Conservation (phyloP, 1,140 invertebrate genomes). For the Saxidomus purpurata region DNA sequence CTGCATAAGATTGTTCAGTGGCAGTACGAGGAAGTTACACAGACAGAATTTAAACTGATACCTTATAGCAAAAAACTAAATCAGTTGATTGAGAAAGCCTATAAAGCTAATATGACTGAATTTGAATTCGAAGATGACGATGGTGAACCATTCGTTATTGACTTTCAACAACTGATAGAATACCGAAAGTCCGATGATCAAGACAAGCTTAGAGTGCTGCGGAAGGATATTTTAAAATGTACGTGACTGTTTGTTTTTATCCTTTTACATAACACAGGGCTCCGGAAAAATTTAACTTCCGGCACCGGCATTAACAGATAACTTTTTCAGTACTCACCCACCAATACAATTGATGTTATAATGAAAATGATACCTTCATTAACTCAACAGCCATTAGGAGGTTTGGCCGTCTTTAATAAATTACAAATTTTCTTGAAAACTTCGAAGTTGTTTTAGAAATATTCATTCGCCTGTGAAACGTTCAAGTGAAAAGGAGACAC, state of each 20-base stretch:
- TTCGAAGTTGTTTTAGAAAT: too few species aligned
- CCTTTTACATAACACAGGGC: too few species aligned
- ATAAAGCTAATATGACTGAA: slow-evolving; percentile 6
- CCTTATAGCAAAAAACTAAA: slow-evolving; percentile 21
- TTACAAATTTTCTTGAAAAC: too few species aligned
- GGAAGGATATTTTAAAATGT: slow-evolving; percentile 59
- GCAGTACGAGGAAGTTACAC: slow-evolving; percentile 45
- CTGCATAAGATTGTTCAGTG: slow-evolving; percentile 35
- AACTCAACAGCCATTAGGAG: too few species aligned
- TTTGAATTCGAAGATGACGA: neutral
- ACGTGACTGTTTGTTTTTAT: neutral
- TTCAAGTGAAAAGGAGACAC: too few species aligned
- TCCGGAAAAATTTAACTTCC: too few species aligned
- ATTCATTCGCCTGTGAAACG: too few species aligned
- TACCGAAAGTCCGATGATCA: neutral
- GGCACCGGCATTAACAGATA: too few species aligned
- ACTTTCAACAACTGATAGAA: slow-evolving; percentile 45
- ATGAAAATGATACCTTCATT: too few species aligned
- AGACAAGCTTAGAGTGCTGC: neutral
- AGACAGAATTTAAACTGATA: neutral
- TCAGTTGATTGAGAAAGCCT: slow-evolving; percentile 38
- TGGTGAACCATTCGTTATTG: slow-evolving; percentile 22
- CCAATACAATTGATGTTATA: too few species aligned
- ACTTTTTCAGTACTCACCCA: too few species aligned
- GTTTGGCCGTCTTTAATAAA: too few species aligned